Evolutionary conservation across 2,113 vertebrate genomes (phyloP), one percentile per base, ranked within the genome.

Genomic region (Chionis minor): DNA sequence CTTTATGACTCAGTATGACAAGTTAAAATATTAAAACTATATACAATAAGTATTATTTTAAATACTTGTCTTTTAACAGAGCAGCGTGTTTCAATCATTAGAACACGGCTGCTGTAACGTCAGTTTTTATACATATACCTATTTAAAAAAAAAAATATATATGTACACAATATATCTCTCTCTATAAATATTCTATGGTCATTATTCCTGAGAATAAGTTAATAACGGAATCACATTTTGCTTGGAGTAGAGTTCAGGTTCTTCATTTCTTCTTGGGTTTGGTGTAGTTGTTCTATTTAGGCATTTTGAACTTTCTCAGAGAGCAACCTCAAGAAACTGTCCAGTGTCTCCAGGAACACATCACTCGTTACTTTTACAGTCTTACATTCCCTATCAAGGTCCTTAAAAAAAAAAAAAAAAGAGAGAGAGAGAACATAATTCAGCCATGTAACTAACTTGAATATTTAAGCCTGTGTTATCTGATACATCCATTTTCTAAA

Each of bases 131-230:
- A 51, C 4, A 56, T 32, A 69, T 27, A 55, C 12, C 44, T 32
- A 27, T 51, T 70, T 27, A 14, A 70, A 70, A 70, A 27, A 35
- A 61, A 28, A 62, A 17, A 40, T 5, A 40, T 4, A 70, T 6
- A 40, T 4, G 56, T 9, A 49, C 10, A 54, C 10, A 42, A 42
- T 22, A 13, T 86, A 15, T 67, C 12, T 70, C 26, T 59, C 0
- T 79, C 1, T 85, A 88, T 80, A 94, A 93, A 96, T 81, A 94
- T 28, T 38, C n/a, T 72, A 32, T 24, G 24, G 14, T 5, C 5
- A 30, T 45, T 45, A 56, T 81, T 81, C 96, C 93, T 96, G 94
- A 97, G 93, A n/a, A 82, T 79, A 81, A 94, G 26, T 96, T 94
- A 81, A 47, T 33, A 56, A 16, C 22, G 4, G 2, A 67, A 16